These are phyloP conservation scores for Tenualosa ilisha DNA, from an alignment of 2,797 vertebrate genomes.

Conservation along the genomic window DNA sequence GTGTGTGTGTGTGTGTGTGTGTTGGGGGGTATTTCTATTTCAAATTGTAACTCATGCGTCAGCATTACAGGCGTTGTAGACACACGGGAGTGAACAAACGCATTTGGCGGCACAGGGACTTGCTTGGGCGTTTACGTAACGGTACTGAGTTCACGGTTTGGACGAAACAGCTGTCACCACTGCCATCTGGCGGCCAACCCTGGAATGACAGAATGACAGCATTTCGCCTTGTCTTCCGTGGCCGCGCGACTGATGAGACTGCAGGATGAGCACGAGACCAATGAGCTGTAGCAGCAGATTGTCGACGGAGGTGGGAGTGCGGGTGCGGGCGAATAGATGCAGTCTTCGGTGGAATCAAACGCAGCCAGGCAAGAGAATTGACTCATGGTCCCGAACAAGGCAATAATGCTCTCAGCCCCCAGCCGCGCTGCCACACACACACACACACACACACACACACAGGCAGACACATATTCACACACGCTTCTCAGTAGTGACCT, in stretches of 20 bases:
- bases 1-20: no score
- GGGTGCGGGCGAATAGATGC: not conserved
- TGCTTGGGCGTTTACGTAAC: not conserved
- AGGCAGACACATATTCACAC: not conserved
- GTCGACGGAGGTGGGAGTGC: not conserved
- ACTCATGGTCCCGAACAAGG: not conserved
- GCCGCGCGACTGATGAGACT: not conserved
- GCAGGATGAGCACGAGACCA: not conserved
- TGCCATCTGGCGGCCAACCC: not conserved
- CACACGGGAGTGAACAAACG: not conserved
- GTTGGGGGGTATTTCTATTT: no score
- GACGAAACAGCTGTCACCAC: not conserved
- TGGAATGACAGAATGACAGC: not conserved
- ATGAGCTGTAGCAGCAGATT: not conserved
- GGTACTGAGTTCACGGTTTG: not conserved
- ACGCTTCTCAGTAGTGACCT: not conserved
- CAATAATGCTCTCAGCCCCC: not conserved
- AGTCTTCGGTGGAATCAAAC: not conserved
- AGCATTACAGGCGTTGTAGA: no score
- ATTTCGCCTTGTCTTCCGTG: not conserved
- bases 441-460: not conserved
- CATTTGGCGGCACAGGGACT: not conserved
- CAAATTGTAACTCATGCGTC: no score
- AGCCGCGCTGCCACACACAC: not conserved
- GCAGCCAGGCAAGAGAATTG: not conserved